These are phyloP conservation scores for Hirudo medicinalis DNA, from an alignment of 1,140 invertebrate genomes.

Conservation along the genomic window DNA sequence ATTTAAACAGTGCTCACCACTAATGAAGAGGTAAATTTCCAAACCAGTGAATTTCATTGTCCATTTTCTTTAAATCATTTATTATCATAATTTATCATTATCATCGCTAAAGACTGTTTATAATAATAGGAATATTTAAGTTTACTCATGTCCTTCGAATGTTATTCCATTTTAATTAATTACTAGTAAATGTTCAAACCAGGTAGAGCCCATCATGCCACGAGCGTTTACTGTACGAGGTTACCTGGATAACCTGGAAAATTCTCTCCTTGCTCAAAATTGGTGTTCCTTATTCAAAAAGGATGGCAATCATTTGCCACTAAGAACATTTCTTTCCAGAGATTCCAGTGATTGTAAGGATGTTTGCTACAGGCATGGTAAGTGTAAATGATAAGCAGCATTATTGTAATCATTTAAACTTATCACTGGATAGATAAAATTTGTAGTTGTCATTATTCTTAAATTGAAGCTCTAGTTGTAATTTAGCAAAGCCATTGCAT, in stretches of 20 bases:
- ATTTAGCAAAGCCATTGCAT: too few relatives aligned
- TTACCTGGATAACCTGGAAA: conserved; percentile 3
- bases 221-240: not conserved
- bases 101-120: too few relatives aligned
- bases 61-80: too few relatives aligned
- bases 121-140: not conserved
- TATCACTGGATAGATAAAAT: not conserved
- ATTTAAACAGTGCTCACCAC: too few relatives aligned
- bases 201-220: not conserved
- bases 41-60: too few relatives aligned
- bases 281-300: not conserved
- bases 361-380: not conserved
- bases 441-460: not conserved
- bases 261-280: not conserved
- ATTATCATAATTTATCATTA: too few relatives aligned
- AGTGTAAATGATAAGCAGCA: not conserved
- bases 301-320: not conserved
- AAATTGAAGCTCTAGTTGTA: too few relatives aligned
- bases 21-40: too few relatives aligned
- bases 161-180: not conserved
- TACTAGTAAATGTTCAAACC: not conserved
- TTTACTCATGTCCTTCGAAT: not conserved
- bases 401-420: not conserved
- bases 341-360: not conserved
- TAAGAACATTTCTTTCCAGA: not conserved